These are phyloP conservation scores for Oryzias dopingdopingensis DNA, from an alignment of 2,797 vertebrate genomes.

Conservation along the genomic window DNA sequence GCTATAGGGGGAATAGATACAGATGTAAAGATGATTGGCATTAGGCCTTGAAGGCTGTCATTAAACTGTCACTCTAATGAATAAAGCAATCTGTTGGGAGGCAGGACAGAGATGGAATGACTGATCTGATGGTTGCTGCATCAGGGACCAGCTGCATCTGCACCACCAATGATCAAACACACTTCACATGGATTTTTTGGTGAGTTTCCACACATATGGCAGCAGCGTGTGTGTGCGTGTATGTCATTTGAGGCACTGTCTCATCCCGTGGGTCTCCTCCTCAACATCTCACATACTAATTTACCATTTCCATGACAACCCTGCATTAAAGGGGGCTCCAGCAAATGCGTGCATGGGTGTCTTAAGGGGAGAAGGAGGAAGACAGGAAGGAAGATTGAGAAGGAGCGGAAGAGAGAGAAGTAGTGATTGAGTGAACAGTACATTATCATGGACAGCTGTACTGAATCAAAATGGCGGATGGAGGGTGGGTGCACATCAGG, in stretches of 20 bases:
- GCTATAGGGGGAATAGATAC: constrained; percentile 12
- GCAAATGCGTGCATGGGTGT: constrained; percentile 50
- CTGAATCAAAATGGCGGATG: constrained; percentile 82
- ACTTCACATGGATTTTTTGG: constrained; percentile 32
- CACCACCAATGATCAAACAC: constrained; percentile 45
- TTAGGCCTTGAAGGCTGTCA: constrained; percentile 43
- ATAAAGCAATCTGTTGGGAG: constrained; percentile 52
- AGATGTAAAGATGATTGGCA: constrained; percentile 43
- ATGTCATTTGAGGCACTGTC: constrained; percentile 44
- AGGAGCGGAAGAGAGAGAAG: constrained; percentile 54
- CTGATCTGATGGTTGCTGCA: constrained; percentile 48
- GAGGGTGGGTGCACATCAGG: constrained; percentile 72
- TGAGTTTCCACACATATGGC: constrained; percentile 24
- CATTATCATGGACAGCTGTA: constrained; percentile 80
- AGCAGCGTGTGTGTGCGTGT: neutral
- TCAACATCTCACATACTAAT: constrained; percentile 54
- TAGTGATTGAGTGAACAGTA: constrained; percentile 78
- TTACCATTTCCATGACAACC: constrained; percentile 68
- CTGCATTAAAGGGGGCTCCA: constrained; percentile 41
- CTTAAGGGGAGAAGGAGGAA: constrained; percentile 25
- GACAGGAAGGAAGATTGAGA: constrained; percentile 53
- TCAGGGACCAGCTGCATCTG: constrained; percentile 55
- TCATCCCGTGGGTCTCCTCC: constrained; percentile 47
- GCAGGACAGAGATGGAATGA: constrained; percentile 28
- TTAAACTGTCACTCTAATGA: constrained; percentile 54